Evolutionary conservation across 2,113 vertebrate species (phyloP).

Genomic region (Nesogale talazaci): DNA sequence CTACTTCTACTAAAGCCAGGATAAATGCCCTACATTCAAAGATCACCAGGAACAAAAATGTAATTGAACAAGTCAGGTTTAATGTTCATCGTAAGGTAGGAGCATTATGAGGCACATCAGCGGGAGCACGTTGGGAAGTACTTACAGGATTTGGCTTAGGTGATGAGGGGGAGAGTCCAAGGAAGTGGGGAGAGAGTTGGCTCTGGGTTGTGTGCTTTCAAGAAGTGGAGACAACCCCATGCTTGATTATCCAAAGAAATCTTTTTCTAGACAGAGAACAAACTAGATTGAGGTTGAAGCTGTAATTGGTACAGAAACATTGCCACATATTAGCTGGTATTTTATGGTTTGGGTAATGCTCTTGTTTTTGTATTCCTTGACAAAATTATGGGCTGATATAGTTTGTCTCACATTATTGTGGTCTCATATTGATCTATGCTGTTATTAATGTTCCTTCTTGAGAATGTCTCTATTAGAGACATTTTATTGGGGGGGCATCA

Average conservation of each 20-base stretch:
- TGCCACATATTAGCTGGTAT: neutral
- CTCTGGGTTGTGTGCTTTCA: neutral
- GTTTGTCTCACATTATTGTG: neutral
- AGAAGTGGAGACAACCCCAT: neutral
- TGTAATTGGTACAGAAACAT: neutral
- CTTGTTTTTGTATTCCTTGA: conserved; percentile 11
- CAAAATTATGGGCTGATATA: neutral
- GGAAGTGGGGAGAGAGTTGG: neutral
- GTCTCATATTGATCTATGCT: neutral
- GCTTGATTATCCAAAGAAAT: neutral
- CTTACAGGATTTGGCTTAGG: conserved; percentile 2
- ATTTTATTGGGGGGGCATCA: too few species aligned
- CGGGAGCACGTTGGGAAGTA: neutral
- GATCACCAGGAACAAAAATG: neutral
- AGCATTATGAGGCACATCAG: neutral
- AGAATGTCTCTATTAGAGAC: neutral
- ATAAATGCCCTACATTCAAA: neutral
- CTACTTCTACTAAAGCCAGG: conserved; percentile 17
- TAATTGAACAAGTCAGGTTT: conserved; percentile 23
- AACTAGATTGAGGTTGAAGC: neutral
- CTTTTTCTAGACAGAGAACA: neutral
- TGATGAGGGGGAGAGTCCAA: neutral
- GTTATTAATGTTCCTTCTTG: neutral
- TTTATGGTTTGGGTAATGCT: conserved; percentile 41
- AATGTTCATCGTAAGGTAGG: conserved; percentile 16